A percentile compares a stretch with the other conserved stretches of the same genome.
These are phyloP conservation scores for Drosophila parvula DNA, from an alignment of 1,140 invertebrate species.

Conservation along the genomic window DNA sequence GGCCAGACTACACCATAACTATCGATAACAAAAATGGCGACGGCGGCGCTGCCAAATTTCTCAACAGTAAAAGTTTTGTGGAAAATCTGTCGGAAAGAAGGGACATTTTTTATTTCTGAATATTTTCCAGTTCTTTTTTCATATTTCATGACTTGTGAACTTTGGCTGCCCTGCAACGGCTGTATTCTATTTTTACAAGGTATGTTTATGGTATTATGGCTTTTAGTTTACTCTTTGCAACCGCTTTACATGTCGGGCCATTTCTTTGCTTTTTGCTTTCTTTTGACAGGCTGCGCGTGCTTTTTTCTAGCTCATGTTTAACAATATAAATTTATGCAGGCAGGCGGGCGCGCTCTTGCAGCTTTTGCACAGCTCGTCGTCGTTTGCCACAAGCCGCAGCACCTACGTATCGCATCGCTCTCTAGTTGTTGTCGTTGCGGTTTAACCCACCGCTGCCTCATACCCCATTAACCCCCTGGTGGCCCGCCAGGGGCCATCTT, in stretches of 20 bases:
- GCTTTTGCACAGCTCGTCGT: slow-evolving; percentile 47
- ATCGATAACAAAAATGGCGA: neutral
- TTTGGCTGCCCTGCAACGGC: neutral
- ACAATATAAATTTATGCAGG: slow-evolving; percentile 79
- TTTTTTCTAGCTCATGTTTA: slow-evolving; percentile 78
- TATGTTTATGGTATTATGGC: slow-evolving; percentile 14
- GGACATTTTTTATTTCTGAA: neutral
- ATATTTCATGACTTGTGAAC: slow-evolving; percentile 1
- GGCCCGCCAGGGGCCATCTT: slow-evolving; percentile 20
- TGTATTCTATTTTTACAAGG: slow-evolving; percentile 23
- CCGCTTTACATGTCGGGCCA: slow-evolving; percentile 49
- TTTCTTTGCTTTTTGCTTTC: slow-evolving; percentile 47
- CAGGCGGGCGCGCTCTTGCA: slow-evolving; percentile 16
- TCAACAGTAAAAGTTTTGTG: neutral
- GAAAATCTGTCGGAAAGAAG: neutral
- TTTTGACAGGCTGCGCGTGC: slow-evolving; percentile 73
- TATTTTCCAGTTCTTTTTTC: neutral
- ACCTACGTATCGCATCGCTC: slow-evolving; percentile 41
- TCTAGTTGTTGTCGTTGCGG: slow-evolving; percentile 58
- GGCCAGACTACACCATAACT: neutral
- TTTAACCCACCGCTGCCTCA: slow-evolving; percentile 25
- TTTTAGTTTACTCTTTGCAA: slow-evolving; percentile 5
- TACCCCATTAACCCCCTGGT: slow-evolving; percentile 18
- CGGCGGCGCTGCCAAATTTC: neutral
- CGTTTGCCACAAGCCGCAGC: slow-evolving; percentile 67